phyloP scores from a whole-genome alignment of 2,113 vertebrate genomes.

The Mellivora capensis region DNA sequence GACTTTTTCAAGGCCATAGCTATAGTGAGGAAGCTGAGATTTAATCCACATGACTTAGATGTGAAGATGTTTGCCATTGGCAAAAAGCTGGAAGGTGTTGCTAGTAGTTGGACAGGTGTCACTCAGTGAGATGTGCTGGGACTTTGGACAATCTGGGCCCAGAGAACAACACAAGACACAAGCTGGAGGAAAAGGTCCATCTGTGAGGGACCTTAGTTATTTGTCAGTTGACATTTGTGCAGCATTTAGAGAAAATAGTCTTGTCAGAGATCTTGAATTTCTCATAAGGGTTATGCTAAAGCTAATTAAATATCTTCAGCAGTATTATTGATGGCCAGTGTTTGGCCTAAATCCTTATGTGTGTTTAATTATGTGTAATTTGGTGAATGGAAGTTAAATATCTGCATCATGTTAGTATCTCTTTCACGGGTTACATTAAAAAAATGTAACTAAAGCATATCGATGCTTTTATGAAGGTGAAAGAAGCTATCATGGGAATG shows the following conservation, averaged over 20 bases:
- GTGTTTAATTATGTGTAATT: neutral
- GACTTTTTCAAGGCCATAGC: neutral
- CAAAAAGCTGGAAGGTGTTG: neutral
- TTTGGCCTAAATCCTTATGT: neutral
- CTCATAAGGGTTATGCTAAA: neutral
- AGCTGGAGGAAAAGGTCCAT: neutral
- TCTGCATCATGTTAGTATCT: neutral
- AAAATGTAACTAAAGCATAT: neutral
- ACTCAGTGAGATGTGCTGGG: neutral
- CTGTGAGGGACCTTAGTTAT: neutral
- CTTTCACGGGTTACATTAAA: neutral
- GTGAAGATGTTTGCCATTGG: too few species aligned
- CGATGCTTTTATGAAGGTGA: neutral
- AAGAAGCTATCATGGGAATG: neutral
- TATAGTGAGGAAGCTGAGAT: neutral
- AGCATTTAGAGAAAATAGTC: neutral
- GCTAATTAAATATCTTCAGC: neutral
- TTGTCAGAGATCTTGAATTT: neutral
- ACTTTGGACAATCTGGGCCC: neutral
- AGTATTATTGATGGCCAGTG: neutral
- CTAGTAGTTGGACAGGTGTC: neutral
- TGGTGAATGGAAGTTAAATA: neutral
- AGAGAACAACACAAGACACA: neutral
- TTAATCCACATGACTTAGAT: rapidly evolving
- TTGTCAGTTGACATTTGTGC: neutral